phyloP scores from a whole-genome alignment of 2,113 vertebrate genomes.

The Bothrops jararaca region DNA sequence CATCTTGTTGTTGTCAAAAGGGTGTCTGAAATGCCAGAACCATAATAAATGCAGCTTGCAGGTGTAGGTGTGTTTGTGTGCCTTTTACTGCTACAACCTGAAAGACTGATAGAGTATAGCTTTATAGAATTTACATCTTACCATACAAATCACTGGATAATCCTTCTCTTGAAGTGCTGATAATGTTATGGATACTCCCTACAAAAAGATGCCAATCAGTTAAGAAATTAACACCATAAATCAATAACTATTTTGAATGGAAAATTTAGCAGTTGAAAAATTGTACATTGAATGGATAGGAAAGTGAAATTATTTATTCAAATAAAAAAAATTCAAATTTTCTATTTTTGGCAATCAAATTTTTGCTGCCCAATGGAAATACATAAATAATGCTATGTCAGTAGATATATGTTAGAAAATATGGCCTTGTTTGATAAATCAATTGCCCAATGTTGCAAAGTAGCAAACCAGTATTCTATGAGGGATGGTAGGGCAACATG shows the following conservation, averaged over 20 bases:
- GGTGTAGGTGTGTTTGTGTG: neutral
- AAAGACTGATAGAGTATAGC: neutral
- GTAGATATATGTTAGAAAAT: neutral
- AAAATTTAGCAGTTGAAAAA: neutral
- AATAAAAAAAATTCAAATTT: neutral
- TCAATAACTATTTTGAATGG: neutral
- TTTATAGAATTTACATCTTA: neutral
- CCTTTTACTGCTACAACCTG: neutral
- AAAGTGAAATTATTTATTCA: neutral
- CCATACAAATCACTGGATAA: neutral
- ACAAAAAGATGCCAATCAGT: neutral
- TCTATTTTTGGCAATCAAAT: neutral
- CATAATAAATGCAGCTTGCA: neutral
- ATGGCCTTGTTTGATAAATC: neutral
- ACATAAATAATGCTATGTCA: neutral
- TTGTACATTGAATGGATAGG: neutral
- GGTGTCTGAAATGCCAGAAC: neutral
- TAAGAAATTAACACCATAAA: neutral
- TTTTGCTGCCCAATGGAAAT: neutral
- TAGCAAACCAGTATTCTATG: neutral
- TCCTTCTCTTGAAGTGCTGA: neutral
- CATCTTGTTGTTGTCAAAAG: neutral
- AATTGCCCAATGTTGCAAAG: neutral
- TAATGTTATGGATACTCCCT: neutral
- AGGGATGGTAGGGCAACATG: neutral